Evolutionary conservation across 2,888 invertebrate genomes (phyloP).

Genomic region (Stramonita haemastoma): DNA sequence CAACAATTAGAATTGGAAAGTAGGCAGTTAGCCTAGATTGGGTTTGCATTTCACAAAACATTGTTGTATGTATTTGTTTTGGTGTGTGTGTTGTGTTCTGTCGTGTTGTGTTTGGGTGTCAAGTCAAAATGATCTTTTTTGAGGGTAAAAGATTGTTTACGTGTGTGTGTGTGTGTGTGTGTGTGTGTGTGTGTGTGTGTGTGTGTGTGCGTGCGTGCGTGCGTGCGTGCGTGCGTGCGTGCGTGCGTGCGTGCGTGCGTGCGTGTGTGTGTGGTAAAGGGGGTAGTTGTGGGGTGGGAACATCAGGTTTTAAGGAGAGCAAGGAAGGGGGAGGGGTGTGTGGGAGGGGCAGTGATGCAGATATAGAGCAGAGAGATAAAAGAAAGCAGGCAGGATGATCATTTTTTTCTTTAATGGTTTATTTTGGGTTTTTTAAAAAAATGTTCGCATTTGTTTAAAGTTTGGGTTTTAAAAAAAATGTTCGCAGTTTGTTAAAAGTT

Average conservation of each 20-base stretch:
- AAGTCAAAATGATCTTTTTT: no score
- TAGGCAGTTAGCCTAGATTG: no score
- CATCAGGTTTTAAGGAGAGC: not conserved
- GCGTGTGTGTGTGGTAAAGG: not conserved
- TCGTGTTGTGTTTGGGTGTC: no score
- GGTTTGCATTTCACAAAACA: no score
- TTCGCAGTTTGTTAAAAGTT: no score
- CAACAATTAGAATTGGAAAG: no score
- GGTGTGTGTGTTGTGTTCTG: not conserved
- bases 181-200: not conserved
- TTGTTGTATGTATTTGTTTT: not conserved
- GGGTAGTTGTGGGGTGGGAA: not conserved
- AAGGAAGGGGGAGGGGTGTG: not conserved
- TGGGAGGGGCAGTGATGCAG: not conserved
- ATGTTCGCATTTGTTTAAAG: no score
- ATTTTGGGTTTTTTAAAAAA: no score
- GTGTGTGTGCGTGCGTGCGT: not conserved
- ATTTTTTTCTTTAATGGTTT: no score
- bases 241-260: not conserved
- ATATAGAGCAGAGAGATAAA: not conserved
- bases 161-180: not conserved
- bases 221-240: constrained; percentile 11
- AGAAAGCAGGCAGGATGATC: not conserved
- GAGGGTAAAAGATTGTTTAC: not conserved
- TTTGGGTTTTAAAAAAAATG: no score